Base-by-base conservation (phyloP, 2,113 vertebrate species). In the Scomber scombrus region DNA sequence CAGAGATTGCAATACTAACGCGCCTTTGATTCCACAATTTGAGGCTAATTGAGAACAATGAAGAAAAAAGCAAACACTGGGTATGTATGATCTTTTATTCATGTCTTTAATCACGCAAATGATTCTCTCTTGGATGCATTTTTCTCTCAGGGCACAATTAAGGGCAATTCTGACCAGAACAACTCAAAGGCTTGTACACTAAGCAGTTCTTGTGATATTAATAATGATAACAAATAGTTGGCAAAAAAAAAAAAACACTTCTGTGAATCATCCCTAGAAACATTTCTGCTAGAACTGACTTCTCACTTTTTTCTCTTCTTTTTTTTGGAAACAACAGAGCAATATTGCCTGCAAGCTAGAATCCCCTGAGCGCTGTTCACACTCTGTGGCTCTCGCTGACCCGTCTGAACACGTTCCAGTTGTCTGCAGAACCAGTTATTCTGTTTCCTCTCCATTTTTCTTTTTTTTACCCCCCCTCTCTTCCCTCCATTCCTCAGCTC, bases 11-110 rank as follows among this genome's bases (percentile, higher is more conserved):
- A 78, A 77, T 3, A 79, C 66, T 89, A 80, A 87, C 84, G 31
- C 1, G 31, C 64, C 86, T 93, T 93, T 92, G 89, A 92, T 90
- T 93, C 74, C 31, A 88, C 85, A 80, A 91, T 91, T 89, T 93
- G 90, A 93, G 80, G 80, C 90, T 92, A 91, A 93, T 92, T 90
- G 87, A 92, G 78, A 89, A 91, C 91, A 93, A 93, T 86, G 85
- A 92, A 91, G 88, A 92, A 90, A 67, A 81, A 83, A 82, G 84
- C 77, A 58, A 82, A 85, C 72, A 73, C 71, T 76, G 73, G n/a
- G 31, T 15, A 34, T 67, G 61, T 88, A 2, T 92, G 88, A 92
- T 93, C 79, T 89, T 93, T 93, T 91, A 92, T 93, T 93, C 81
- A 93, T 81, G 86, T 73, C 66, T 71, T 60, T 85, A 90, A 86